phyloP scores from a whole-genome alignment of 2,888 invertebrate genomes.

The Spatulosminthurus flaviceps region DNA sequence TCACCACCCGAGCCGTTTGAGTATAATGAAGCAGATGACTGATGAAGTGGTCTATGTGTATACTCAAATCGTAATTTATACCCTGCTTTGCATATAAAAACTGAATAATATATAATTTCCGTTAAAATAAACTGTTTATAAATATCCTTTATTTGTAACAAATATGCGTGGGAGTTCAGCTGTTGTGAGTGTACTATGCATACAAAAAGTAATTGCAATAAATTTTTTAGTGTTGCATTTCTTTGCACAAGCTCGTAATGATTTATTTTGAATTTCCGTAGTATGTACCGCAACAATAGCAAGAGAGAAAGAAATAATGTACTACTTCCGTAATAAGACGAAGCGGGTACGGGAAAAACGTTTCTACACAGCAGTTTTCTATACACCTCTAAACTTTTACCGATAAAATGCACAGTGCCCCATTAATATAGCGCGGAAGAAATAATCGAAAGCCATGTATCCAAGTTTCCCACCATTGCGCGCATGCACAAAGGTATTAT shows the following conservation, averaged over 20 bases:
- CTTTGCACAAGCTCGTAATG: neutral
- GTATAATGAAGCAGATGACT: constrained; percentile 77
- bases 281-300: too few relatives aligned
- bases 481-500: too few relatives aligned
- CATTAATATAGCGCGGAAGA: too few relatives aligned
- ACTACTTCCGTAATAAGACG: too few relatives aligned
- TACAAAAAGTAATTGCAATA: constrained; percentile 5
- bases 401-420: too few relatives aligned
- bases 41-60: neutral
- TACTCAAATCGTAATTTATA: neutral
- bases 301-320: too few relatives aligned
- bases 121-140: constrained; percentile 21
- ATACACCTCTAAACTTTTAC: too few relatives aligned
- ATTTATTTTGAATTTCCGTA: neutral
- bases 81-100: constrained; percentile 12
- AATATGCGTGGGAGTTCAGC: neutral
- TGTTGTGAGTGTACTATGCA: constrained; percentile 8
- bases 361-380: too few relatives aligned
- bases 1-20: constrained; percentile 98
- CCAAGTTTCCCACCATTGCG: too few relatives aligned
- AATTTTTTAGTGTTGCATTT: constrained; percentile 5
- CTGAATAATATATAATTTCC: constrained; percentile 28
- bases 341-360: too few relatives aligned
- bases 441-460: too few relatives aligned
- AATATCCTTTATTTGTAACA: constrained; percentile 5